A percentile compares a stretch with the other conserved stretches of the same genome.
Evolutionary conservation across 2,113 vertebrate genomes (phyloP).

Genomic region (Strix aluco): DNA sequence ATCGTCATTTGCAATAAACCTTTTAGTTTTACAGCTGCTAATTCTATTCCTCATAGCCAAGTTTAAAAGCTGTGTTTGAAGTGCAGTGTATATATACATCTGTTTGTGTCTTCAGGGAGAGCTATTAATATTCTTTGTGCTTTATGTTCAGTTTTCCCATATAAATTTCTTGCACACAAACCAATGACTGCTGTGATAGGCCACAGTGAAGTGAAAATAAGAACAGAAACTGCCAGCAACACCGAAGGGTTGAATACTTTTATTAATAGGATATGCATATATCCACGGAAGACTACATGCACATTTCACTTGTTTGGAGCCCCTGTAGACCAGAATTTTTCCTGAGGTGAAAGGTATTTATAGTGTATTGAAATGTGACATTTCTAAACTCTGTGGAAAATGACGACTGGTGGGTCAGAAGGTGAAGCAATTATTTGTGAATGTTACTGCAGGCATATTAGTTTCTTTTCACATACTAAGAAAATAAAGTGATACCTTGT

Average conservation of each 20-base stretch:
- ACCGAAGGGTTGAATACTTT: neutral
- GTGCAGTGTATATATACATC: neutral
- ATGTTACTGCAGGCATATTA: slow-evolving; percentile 9
- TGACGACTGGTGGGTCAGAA: slow-evolving; percentile 3
- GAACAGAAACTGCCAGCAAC: neutral
- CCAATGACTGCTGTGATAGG: neutral
- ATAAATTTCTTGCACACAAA: neutral
- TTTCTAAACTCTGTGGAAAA: slow-evolving; percentile 44
- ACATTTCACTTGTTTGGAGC: neutral
- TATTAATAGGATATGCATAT: neutral
- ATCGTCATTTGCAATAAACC: neutral
- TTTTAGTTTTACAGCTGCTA: neutral
- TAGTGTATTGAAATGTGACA: slow-evolving; percentile 3
- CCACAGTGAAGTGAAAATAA: neutral
- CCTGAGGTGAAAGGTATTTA: slow-evolving; percentile 6
- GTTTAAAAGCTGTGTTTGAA: neutral
- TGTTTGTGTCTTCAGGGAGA: neutral
- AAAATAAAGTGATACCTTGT: neutral
- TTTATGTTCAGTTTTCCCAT: neutral
- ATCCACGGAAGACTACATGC: neutral
- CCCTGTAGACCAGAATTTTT: neutral
- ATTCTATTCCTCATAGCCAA: neutral
- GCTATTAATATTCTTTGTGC: neutral
- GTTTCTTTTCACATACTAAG: neutral
- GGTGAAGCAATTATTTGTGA: slow-evolving; percentile 46